Conservation (phyloP, 2,797 vertebrate genomes). For the Danio tinwini region DNA sequence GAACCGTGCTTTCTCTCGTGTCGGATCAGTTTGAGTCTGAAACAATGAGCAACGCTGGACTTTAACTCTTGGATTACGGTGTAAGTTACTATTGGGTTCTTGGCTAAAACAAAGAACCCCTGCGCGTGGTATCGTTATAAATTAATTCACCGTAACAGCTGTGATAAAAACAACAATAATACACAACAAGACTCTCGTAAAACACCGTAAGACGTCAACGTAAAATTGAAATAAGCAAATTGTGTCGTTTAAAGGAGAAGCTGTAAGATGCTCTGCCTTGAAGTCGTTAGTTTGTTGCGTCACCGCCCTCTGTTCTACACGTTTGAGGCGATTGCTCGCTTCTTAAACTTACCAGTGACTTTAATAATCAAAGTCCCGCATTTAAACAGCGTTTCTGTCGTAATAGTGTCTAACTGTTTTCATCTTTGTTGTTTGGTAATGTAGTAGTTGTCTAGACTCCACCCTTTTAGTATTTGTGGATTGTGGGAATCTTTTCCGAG, state of each 20-base stretch:
- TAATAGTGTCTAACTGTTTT: background rate
- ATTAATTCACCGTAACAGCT: background rate
- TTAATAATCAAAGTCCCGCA: background rate
- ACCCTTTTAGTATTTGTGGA: background rate
- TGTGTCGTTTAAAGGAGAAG: background rate
- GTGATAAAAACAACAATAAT: background rate
- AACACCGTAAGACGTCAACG: background rate
- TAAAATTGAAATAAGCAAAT: background rate
- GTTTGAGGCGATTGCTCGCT: background rate
- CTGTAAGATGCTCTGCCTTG: background rate
- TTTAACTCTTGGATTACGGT: conserved; percentile 17
- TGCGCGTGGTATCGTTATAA: background rate
- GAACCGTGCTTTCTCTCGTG: conserved; percentile 8
- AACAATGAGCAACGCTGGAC: conserved; percentile 36
- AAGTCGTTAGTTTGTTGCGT: background rate
- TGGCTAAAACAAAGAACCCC: background rate
- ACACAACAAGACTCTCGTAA: background rate
- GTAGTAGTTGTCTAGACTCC: background rate
- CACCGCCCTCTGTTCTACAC: background rate
- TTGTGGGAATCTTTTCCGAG: conserved; percentile 9
- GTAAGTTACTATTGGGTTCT: conserved; percentile 27
- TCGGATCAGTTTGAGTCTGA: background rate
- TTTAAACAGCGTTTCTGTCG: background rate
- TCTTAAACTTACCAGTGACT: background rate
- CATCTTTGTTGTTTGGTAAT: background rate